Conservation (phyloP, 2,113 vertebrate genomes). For the Varanus salvator region DNA sequence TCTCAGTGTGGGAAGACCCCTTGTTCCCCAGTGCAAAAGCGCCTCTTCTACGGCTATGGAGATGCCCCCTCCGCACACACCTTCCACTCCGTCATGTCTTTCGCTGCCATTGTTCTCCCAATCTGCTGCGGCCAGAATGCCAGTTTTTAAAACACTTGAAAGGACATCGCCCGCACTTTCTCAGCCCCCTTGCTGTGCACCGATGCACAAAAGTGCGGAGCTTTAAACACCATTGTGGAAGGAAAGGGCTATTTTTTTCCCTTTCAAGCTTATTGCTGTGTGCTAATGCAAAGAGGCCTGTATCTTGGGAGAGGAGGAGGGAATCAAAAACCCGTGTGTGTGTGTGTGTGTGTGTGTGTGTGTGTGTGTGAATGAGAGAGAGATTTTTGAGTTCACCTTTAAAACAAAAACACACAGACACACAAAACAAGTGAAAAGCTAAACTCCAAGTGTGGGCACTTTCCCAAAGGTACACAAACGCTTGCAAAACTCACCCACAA, state of each 20-base stretch:
- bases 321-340: background rate
- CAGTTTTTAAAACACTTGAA: background rate
- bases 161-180: background rate
- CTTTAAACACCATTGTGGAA: background rate
- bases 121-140: background rate
- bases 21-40: background rate
- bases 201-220: background rate
- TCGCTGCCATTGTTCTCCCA: background rate
- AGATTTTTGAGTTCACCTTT: no score
- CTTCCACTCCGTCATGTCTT: background rate
- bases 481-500: background rate
- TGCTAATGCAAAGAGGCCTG: background rate
- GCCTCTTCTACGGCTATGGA: background rate
- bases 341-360: background rate
- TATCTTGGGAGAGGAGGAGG: background rate
- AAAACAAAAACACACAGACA: no score
- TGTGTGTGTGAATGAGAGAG: no score
- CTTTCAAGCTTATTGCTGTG: background rate
- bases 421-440: no score
- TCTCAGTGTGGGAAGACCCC: background rate
- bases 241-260: background rate
- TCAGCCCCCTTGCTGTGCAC: background rate
- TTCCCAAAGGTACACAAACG: background rate
- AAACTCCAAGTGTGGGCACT: background rate
- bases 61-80: no score